Evolutionary conservation across 53 echinoderm and acorn worm species (phyloP), one percentile per base, ranked within the genome.

Genomic region (Zoroaster sp.): DNA sequence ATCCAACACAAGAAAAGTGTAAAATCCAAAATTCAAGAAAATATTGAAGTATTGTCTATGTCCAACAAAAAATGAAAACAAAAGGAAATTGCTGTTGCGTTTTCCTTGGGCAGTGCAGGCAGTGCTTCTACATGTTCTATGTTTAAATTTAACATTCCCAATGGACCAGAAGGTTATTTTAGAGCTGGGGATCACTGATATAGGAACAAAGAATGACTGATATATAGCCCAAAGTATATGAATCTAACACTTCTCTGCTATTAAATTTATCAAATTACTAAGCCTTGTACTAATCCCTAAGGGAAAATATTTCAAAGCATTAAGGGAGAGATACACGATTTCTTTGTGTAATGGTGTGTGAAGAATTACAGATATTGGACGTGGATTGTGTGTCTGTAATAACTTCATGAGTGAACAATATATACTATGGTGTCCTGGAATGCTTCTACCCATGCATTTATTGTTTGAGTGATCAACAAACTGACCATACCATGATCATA

Each of bases 201-300:
- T n/a, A 80, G 66, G 80, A 37, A 80, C 80, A 80, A 80, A 65
- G 63, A 18, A 10, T 80, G 38, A 18, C 65, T 80, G 80, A 80
- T 80, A 63, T 80, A 80, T 65, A 5, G 80, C 41, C 39, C 36
- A 20, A 23, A 39, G 25, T 38, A 65, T 37, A 20, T 20, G 40
- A 80, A 80, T 80, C 65, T 80, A 36, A 66, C 80, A 80, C 80
- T 80, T 80, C 23, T 30, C 31, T 35, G 18, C 33, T 11, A 23
- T 35, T n/a, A 54, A 66, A 63, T 63, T 43, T 74, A 74, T 71
- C 71, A 71, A 11, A 63, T 21, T 63, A 21, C 15, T 3, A 32
- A 4, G 31, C 34, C 35, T 31, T 23, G 0, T 25, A 9, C n/a
- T 77, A 20, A 34, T 77, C 13, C 49, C 52, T 6, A 15, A 2